These are phyloP conservation scores for Chloroceryle inda DNA, from an alignment of 2,797 vertebrate genomes.

Conservation along the genomic window DNA sequence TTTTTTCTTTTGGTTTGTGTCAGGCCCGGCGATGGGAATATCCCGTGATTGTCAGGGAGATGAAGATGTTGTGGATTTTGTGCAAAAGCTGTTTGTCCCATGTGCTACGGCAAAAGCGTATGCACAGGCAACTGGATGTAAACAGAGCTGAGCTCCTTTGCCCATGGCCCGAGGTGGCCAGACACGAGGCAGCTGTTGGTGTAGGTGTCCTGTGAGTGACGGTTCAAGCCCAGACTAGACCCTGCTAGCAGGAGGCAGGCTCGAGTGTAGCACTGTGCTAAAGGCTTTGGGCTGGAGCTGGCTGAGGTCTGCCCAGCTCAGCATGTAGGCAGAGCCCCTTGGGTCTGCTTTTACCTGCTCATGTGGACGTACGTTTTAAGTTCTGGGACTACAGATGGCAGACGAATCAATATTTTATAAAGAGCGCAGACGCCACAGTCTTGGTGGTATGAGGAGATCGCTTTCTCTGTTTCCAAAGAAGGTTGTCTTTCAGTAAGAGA, in stretches of 20 bases:
- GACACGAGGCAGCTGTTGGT: conserved; percentile 42
- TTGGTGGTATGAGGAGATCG: background rate
- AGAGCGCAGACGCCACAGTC: background rate
- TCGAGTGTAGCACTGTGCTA: background rate
- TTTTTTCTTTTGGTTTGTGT: background rate
- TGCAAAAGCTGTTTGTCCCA: background rate
- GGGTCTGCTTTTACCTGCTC: background rate
- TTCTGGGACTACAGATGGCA: background rate
- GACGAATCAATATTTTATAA: conserved; percentile 63
- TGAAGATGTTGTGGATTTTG: accelerated
- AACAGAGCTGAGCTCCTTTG: background rate
- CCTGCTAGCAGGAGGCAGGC: background rate
- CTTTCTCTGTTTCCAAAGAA: conserved; percentile 9
- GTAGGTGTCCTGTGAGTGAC: background rate
- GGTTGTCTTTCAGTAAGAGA: background rate
- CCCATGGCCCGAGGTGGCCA: conserved; percentile 10
- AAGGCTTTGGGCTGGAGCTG: background rate
- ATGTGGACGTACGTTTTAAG: background rate
- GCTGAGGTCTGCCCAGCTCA: background rate
- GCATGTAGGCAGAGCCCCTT: accelerated
- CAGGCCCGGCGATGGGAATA: background rate
- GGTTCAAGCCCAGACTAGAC: accelerated
- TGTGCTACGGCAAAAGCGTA: background rate
- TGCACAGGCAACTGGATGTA: background rate
- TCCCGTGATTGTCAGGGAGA: background rate